Percentiles rank a stretch among this genome's conserved stretches.
These are phyloP conservation scores for Tipula lateralis DNA, from an alignment of 2,888 invertebrate species.

Conservation along the genomic window DNA sequence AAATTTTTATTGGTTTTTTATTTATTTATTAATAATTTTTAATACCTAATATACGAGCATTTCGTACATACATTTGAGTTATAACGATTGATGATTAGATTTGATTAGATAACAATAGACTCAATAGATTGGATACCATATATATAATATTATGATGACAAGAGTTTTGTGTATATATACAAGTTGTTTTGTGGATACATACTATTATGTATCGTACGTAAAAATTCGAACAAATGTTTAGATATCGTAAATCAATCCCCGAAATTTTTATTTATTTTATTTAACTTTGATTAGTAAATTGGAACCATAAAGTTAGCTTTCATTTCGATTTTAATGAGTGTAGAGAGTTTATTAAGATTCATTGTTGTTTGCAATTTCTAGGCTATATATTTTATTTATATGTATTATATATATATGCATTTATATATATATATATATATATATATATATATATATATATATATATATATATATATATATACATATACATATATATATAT, in stretches of 20 bases:
- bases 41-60: neutral
- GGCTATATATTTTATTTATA: neutral
- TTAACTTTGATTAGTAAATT: neutral
- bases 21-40: neutral
- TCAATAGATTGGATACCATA: neutral
- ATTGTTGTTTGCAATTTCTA: neutral
- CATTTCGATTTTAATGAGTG: neutral
- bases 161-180: neutral
- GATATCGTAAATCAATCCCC: neutral
- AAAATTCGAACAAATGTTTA: neutral
- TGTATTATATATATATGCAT: no score
- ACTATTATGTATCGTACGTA: neutral
- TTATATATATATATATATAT: no score
- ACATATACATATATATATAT: no score
- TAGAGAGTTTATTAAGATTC: neutral
- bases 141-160: neutral
- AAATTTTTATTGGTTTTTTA: neutral
- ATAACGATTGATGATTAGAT: neutral
- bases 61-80: neutral
- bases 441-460: no score
- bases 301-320: neutral
- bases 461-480: no score
- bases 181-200: neutral
- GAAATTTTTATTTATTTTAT: neutral
- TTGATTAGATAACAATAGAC: neutral